phyloP scores from a whole-genome alignment of 2,113 vertebrate genomes.

The Bos indicus region DNA sequence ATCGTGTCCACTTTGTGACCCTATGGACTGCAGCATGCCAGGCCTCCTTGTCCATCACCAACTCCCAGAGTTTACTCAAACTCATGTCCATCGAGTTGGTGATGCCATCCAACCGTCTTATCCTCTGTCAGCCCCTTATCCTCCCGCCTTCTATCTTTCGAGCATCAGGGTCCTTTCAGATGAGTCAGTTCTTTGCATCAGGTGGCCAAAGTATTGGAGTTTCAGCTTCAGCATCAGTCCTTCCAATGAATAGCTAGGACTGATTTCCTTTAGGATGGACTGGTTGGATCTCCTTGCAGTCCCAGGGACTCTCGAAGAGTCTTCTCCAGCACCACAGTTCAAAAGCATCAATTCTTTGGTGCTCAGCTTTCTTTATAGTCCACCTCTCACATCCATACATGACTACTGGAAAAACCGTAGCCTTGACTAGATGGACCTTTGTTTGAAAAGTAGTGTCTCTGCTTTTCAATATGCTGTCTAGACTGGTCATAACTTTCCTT shows the following conservation, averaged over 20 bases:
- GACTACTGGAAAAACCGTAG: not conserved
- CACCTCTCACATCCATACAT: not conserved
- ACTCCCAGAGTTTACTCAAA: not conserved
- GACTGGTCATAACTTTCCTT: not conserved
- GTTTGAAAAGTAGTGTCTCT: not conserved
- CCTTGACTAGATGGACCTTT: not conserved
- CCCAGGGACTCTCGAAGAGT: not conserved
- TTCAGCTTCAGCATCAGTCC: not conserved
- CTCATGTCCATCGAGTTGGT: fast-evolving
- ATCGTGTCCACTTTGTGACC: fast-evolving
- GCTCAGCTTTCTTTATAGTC: not conserved
- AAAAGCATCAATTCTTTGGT: not conserved
- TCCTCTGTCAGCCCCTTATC: not conserved
- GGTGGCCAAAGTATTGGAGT: not conserved
- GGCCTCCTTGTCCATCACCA: not conserved
- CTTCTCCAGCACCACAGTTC: not conserved
- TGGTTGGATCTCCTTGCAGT: not conserved
- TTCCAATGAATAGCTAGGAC: not conserved
- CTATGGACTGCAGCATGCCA: not conserved
- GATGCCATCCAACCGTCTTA: not conserved
- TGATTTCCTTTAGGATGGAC: not conserved
- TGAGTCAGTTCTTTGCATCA: not conserved
- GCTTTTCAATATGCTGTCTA: not conserved
- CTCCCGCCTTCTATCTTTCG: fast-evolving
- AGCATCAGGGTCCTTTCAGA: not conserved